Conservation (phyloP, 64 coral and sea anemone genomes). For the Porites australiensis region DNA sequence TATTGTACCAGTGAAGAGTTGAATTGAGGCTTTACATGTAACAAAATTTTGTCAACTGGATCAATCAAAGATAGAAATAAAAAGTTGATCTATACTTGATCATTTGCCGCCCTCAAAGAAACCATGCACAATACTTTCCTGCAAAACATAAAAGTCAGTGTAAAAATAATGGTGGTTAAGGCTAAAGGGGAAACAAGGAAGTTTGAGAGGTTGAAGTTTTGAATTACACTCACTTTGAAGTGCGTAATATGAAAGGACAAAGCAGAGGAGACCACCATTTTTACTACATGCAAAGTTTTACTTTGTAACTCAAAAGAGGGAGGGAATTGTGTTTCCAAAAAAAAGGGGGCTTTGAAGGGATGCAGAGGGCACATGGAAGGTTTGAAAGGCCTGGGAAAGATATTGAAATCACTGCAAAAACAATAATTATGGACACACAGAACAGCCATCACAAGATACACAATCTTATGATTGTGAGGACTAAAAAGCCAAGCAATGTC, state of each 20-base stretch:
- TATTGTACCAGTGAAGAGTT: neutral
- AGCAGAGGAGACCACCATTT: neutral
- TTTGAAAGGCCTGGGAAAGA: neutral
- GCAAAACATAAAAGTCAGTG: neutral
- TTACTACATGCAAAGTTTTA: neutral
- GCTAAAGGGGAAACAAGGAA: neutral
- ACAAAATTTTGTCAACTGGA: neutral
- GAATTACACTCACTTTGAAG: neutral
- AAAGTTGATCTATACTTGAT: neutral
- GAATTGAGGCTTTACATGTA: neutral
- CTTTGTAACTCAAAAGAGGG: neutral
- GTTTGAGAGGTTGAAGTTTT: neutral
- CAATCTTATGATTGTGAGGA: neutral
- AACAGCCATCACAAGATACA: neutral
- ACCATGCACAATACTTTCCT: neutral
- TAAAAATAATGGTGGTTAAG: neutral
- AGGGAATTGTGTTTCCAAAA: neutral
- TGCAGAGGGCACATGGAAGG: neutral
- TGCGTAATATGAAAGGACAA: neutral
- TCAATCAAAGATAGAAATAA: constrained; percentile 8
- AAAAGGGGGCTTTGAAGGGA: neutral
- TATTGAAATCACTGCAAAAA: neutral
- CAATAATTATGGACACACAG: neutral
- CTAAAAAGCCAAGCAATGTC: constrained; percentile 27
- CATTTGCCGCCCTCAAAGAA: neutral